Percentiles rank a stretch among this genome's conserved stretches.
These are phyloP conservation scores for Tetramorium alpestre DNA, from an alignment of 1,140 invertebrate species.

Conservation along the genomic window DNA sequence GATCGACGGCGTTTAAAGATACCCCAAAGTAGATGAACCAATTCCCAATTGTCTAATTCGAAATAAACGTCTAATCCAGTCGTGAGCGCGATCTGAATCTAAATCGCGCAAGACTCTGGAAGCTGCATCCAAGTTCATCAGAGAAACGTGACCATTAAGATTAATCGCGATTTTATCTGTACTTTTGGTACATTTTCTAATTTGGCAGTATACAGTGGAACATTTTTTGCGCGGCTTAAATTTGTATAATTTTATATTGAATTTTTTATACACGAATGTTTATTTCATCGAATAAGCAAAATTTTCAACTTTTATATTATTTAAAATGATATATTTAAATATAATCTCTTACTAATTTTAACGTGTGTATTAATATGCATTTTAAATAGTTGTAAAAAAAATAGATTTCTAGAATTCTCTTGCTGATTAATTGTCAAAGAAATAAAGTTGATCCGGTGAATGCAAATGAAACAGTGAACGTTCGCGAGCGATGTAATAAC, in stretches of 20 bases:
- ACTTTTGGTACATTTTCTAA: conserved; percentile 7
- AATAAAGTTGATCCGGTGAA: conserved; percentile 18
- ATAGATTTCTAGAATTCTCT: background rate
- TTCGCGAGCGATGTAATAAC: conserved; percentile 45
- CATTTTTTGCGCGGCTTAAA: background rate
- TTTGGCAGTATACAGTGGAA: background rate
- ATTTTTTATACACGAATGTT: background rate
- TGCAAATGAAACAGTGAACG: conserved; percentile 13
- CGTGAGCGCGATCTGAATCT: conserved; percentile 46
- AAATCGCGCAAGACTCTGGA: conserved; percentile 28
- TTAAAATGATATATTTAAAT: background rate
- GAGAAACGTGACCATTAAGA: conserved; percentile 27
- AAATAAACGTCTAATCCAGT: conserved; percentile 24
- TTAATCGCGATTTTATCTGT: conserved; percentile 12
- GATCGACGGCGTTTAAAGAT: conserved; percentile 38
- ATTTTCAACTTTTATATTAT: background rate
- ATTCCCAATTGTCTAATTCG: conserved; percentile 29
- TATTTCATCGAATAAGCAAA: background rate
- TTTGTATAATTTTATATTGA: background rate
- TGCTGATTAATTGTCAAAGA: background rate
- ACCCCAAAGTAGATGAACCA: conserved; percentile 17
- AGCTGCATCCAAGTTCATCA: background rate
- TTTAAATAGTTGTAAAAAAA: background rate
- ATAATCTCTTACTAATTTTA: background rate
- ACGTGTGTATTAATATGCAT: background rate